phyloP scores from a whole-genome alignment of 2,888 invertebrate genomes.

The Drosophila glabriapex region DNA sequence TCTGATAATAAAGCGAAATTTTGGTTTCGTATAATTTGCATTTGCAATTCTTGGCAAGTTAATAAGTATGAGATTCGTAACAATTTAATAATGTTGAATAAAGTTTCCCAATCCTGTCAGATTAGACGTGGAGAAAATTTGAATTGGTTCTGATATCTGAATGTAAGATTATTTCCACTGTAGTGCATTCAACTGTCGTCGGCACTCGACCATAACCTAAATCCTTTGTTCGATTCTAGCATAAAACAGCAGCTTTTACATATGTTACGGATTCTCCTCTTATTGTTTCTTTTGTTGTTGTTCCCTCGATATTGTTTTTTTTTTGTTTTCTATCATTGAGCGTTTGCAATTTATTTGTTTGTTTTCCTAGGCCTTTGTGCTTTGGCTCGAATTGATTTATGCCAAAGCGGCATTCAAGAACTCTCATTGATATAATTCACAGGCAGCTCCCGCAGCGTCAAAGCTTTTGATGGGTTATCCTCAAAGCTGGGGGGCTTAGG shows the following conservation, averaged over 20 bases:
- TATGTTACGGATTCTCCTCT: conserved; percentile 63
- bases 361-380: conserved; percentile 55
- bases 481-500: neutral
- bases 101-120: neutral
- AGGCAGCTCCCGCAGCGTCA: conserved; percentile 24
- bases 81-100: neutral
- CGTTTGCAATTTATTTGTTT: conserved; percentile 74
- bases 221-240: conserved; percentile 67
- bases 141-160: conserved; percentile 24
- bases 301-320: conserved; percentile 32
- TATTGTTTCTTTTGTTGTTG: conserved; percentile 4
- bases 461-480: conserved; percentile 40
- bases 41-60: neutral
- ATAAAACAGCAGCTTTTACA: conserved; percentile 68
- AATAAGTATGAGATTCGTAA: neutral
- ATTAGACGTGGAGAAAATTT: neutral
- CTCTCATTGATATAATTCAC: conserved; percentile 53
- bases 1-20: neutral
- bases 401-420: conserved; percentile 47
- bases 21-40: neutral
- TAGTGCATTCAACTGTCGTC: conserved; percentile 66
- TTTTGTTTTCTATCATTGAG: conserved; percentile 44
- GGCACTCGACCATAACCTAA: conserved; percentile 50
- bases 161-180: conserved; percentile 31
- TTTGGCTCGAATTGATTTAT: conserved; percentile 69